Conservation (phyloP, 2,797 vertebrate genomes). For the Pantherophis alleghaniensis region DNA sequence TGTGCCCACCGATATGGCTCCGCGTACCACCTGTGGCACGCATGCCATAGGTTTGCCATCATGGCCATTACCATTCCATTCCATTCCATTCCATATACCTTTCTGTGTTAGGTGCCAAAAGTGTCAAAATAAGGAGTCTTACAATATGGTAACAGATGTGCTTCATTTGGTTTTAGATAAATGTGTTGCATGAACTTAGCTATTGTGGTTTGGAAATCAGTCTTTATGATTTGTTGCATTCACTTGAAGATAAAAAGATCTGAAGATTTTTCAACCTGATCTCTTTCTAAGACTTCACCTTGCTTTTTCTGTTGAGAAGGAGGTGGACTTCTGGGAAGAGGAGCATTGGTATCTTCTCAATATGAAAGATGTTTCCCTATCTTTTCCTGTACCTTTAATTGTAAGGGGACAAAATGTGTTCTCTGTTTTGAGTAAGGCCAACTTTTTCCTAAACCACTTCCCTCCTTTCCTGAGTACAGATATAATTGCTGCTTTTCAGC, state of each 20-base stretch:
- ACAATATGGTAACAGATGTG: not conserved
- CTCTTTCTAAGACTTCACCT: not conserved
- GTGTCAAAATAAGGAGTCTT: not conserved
- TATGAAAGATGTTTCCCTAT: not conserved
- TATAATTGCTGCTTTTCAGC: not conserved
- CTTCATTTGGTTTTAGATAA: not conserved
- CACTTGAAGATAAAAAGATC: rapidly evolving
- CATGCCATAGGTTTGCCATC: too few species aligned
- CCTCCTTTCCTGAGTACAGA: not conserved
- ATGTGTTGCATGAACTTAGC: not conserved
- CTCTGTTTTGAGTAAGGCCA: not conserved
- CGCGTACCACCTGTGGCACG: too few species aligned
- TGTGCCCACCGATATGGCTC: too few species aligned
- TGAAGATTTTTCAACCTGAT: not conserved
- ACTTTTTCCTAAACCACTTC: not conserved
- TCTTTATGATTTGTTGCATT: not conserved
- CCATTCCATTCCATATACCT: not conserved
- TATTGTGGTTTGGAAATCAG: not conserved
- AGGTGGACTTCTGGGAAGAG: rapidly evolving
- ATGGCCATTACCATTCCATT: not conserved
- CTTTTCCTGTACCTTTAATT: not conserved
- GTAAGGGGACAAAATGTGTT: not conserved
- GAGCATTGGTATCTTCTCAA: not conserved
- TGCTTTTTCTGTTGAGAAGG: not conserved
- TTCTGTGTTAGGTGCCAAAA: not conserved